Percentiles rank a stretch among this genome's conserved stretches.
Evolutionary conservation across 2,888 invertebrate species (phyloP).

Genomic region (Micoletzkya japonica): DNA sequence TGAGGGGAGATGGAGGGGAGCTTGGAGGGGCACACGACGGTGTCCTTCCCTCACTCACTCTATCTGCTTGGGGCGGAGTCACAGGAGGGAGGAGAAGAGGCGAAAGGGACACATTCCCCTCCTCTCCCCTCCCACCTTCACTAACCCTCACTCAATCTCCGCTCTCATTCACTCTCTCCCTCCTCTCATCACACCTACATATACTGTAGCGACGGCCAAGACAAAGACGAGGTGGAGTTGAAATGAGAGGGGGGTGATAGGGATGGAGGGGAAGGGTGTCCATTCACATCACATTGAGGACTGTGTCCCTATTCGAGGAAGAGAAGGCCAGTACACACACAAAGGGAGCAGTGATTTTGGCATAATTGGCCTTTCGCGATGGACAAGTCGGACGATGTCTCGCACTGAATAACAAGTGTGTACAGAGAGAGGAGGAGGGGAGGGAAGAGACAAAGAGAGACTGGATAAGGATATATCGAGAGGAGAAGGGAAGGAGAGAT

Average conservation of each 20-base stretch:
- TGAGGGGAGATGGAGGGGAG: neutral
- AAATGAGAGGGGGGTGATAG: neutral
- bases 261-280: neutral
- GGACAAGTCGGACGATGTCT: neutral
- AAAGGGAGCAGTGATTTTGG: neutral
- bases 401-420: slow-evolving; percentile 1
- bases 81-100: too few species aligned
- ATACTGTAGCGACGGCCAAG: too few species aligned
- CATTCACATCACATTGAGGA: neutral
- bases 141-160: neutral
- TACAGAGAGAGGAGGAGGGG: too few species aligned
- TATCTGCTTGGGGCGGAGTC: too few species aligned
- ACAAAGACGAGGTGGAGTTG: neutral
- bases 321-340: neutral
- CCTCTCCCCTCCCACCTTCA: neutral
- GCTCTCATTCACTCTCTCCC: neutral
- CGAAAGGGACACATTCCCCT: too few species aligned
- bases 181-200: neutral
- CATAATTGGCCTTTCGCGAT: neutral
- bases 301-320: neutral
- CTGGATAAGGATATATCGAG: too few species aligned
- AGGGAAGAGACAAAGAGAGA: too few species aligned
- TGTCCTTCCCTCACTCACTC: too few species aligned
- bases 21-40: neutral
- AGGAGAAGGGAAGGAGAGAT: too few species aligned